These are phyloP conservation scores for Herminia tarsipennalis DNA, from an alignment of 2,888 invertebrate genomes.

Conservation along the genomic window DNA sequence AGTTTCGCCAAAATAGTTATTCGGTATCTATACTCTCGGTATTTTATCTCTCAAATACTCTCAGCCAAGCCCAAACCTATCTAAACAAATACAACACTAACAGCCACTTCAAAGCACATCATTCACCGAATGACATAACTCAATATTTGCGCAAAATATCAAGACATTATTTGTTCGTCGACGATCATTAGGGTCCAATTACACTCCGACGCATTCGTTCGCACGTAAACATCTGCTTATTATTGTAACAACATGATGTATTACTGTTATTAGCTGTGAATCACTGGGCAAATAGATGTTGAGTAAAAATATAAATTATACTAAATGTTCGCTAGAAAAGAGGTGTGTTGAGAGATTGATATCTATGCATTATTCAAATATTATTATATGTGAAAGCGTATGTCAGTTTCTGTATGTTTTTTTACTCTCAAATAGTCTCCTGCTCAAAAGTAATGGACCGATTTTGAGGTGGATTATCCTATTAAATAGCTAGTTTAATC, in stretches of 20 bases:
- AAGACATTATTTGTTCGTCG: conserved; percentile 3
- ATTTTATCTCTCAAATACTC: no score
- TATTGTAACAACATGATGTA: conserved; percentile 21
- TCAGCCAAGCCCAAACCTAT: no score
- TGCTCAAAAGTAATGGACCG: no score
- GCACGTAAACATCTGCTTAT: conserved; percentile 18
- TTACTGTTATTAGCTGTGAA: conserved; percentile 28
- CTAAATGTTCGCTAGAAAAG: background rate
- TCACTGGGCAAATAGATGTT: conserved; percentile 18
- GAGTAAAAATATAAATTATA: background rate
- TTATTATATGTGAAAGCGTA: no score
- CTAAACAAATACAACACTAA: no score
- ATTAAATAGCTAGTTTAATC: no score
- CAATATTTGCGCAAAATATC: conserved; percentile 5
- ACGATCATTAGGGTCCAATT: conserved; percentile 28
- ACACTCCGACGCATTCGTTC: conserved; percentile 21
- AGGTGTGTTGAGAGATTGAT: background rate
- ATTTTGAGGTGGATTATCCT: no score
- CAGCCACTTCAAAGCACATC: background rate
- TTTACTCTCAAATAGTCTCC: no score
- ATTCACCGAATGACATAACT: background rate
- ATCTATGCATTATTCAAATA: no score
- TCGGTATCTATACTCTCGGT: no score
- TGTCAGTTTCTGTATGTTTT: no score
- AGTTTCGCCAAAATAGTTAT: no score